phyloP scores from a whole-genome alignment of 1,140 invertebrate genomes.

The Heterodera carotae region DNA sequence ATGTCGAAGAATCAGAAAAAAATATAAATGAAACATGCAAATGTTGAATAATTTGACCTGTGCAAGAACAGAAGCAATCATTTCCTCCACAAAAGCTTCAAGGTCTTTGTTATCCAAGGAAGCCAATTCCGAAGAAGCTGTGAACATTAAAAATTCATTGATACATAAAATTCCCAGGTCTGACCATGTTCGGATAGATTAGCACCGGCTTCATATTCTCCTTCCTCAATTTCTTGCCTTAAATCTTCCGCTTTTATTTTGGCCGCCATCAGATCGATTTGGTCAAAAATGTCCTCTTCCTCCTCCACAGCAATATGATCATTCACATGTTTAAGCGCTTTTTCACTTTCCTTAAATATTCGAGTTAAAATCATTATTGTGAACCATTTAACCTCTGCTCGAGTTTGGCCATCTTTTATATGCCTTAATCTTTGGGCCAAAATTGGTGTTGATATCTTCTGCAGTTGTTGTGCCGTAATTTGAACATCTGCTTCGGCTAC shows the following conservation, averaged over 20 bases:
- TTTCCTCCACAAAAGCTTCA: conserved; percentile 9
- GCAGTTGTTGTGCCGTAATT: not conserved
- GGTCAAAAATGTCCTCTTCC: conserved; percentile 18
- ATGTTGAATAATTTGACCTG: not conserved
- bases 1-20: too few species aligned
- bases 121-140: too few species aligned
- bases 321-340: not conserved
- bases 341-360: not conserved
- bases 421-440: not conserved
- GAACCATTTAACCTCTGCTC: not conserved
- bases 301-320: not conserved
- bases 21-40: too few species aligned
- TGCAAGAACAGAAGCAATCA: conserved; percentile 7
- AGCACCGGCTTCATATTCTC: not conserved
- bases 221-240: not conserved
- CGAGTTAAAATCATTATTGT: not conserved
- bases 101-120: not conserved
- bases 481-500: not conserved
- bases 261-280: conserved; percentile 26
- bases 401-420: not conserved
- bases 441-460: not conserved
- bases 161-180: not conserved
- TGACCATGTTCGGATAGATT: not conserved
- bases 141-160: too few species aligned
- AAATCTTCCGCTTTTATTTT: not conserved